Conservation (phyloP, 2,113 vertebrate species). For the Ondatra zibethicus region DNA sequence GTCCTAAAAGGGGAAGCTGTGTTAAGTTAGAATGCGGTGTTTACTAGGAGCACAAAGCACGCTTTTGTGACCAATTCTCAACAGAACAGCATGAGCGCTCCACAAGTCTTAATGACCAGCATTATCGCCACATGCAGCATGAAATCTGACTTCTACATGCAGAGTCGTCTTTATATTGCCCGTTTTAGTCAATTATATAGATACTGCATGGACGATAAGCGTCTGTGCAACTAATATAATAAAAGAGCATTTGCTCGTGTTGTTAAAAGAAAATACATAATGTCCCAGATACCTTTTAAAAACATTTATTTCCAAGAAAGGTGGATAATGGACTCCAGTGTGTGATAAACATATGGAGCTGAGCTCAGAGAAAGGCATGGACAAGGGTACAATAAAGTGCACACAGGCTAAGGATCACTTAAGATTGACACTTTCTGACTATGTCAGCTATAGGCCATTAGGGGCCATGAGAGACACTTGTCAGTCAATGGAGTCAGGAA, state of each 20-base stretch:
- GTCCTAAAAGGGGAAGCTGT: neutral
- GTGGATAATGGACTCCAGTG: conserved; percentile 6
- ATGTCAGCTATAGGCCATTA: neutral
- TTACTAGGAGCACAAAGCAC: neutral
- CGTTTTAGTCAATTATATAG: conserved; percentile 1
- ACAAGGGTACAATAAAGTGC: neutral
- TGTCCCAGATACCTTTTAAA: neutral
- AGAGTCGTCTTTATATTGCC: neutral
- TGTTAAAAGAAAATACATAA: conserved; percentile 16
- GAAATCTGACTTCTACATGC: neutral
- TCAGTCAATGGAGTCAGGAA: neutral
- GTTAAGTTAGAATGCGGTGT: neutral
- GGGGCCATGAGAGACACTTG: neutral
- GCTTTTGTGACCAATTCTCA: neutral
- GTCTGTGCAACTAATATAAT: conserved; percentile 22
- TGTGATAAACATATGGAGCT: neutral
- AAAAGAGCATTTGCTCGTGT: neutral
- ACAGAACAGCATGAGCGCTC: neutral
- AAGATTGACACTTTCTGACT: neutral
- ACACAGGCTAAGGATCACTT: neutral
- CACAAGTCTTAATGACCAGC: neutral
- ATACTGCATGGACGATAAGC: neutral
- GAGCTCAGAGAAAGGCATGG: neutral
- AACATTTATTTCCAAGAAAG: conserved; percentile 21
- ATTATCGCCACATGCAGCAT: neutral